phyloP scores from a whole-genome alignment of 2,888 invertebrate genomes.

The Prionchulus punctatus region DNA sequence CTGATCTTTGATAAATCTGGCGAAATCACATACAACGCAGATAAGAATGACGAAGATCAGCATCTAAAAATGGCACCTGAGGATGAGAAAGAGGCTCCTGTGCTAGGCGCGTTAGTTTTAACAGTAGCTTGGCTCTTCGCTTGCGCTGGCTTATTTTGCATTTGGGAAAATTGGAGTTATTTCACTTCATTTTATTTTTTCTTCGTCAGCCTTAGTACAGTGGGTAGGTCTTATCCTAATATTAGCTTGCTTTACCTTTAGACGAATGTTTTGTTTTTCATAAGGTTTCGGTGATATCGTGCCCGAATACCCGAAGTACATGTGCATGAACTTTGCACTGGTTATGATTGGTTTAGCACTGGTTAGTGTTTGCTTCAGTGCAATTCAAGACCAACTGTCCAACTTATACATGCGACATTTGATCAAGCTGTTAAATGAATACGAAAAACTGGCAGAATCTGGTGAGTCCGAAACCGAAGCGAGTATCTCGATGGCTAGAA shows the following conservation, averaged over 20 bases:
- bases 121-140: conserved; percentile 10
- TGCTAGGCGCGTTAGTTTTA: conserved; percentile 5
- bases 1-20: too few species aligned
- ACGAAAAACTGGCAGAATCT: neutral
- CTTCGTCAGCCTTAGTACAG: conserved; percentile 28
- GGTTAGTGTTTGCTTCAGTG: conserved; percentile 10
- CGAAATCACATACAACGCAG: too few species aligned
- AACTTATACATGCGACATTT: conserved; percentile 11
- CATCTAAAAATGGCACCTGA: neutral
- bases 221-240: conserved; percentile 8
- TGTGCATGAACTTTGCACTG: conserved; percentile 11
- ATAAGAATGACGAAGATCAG: too few species aligned
- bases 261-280: conserved; percentile 1
- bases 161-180: conserved; percentile 28
- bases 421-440: conserved; percentile 4
- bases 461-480: conserved; percentile 1
- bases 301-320: conserved; percentile 11
- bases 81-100: conserved; percentile 5
- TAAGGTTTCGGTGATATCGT: conserved; percentile 13
- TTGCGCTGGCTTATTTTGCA: conserved; percentile 17
- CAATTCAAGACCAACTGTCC: conserved; percentile 9
- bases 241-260: too few species aligned
- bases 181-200: conserved; percentile 29
- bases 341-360: conserved; percentile 12
- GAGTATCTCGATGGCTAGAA: conserved; percentile 4